Base-by-base conservation (phyloP, 1,140 invertebrate species). In the Sycophila sp. region DNA sequence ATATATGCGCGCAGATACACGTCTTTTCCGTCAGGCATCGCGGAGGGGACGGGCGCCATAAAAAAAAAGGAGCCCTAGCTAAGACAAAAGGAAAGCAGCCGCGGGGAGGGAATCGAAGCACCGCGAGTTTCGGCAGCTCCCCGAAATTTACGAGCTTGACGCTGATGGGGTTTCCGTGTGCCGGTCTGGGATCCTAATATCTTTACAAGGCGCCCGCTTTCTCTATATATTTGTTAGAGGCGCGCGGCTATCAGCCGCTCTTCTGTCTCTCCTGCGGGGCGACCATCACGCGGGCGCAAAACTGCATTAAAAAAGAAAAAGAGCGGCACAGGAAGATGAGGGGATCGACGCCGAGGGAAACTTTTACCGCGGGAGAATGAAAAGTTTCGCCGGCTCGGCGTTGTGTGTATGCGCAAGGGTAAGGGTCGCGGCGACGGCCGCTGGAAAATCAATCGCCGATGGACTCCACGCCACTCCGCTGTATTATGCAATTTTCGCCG, bases 161-260 rank as follows among this genome's bases (percentile, higher is more conserved):
- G 74, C 76, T 83, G 82, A 85, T 85, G 82, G 82, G 80, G 78
- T 83, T 84, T 83, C 70, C 82, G 71, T 83, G 73, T 83, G 82
- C 79, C 76, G 73, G 71, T 75, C 72, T 72, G n/a, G n/a, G 70
- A 78, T 70, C 76, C 81, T 83, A 83, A 84, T 83, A 83, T 83
- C 80, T 79, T 82, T 78, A 81, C 76, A 75, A 74, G 72, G 68
- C 69, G 76, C 56, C 55, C 47, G 63, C 59, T 60, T 58, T 53
- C 58, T 58, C 36, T 55, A 19, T n/a, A 28, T 71, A 6, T 32
- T 40, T 53, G n/a, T n/a, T n/a, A n/a, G n/a, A n/a, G 17, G 15
- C 51, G 7, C 42, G 19, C 42, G 19, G 17, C 5, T 40, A 10
- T 10, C 45, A 19, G 45, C 42, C 7, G 22, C 32, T 34, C 26